Evolutionary conservation across 1,140 invertebrate genomes (phyloP), one percentile per base, ranked within the genome.

Genomic region (Hycleus phaleratus): DNA sequence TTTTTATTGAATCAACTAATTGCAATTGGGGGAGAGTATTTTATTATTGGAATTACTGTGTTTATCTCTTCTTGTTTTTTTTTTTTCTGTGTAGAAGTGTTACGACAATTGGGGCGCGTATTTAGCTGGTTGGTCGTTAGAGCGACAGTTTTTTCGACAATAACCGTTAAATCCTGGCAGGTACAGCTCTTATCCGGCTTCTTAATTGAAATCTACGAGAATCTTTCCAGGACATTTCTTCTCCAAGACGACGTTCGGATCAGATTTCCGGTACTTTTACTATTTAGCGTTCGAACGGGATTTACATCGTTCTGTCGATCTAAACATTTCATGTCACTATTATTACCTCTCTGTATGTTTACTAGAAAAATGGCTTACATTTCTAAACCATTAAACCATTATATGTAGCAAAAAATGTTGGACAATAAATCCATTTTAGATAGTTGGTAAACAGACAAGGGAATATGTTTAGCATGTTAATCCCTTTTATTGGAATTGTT

Each of bases 121-220:
- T 62, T 62, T 62, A 58, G 59, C 43, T 56, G 44, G 38, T 38
- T 46, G 42, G 53, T 58, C 51, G 56, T 62, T 59, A 62, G 60
- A 45, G 32, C 51, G 48, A 49, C 39, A 59, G 60, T 57, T 62
- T 62, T 62, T 62, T 32, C 44, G 60, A 52, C 45, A 62, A 62
- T 62, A 62, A 62, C 48, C 60, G 60, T 62, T 62, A 62, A 62
- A 62, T 62, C 60, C 52, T 62, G 52, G 53, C 56, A 62, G 60
- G 60, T 62, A 62, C 46, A 38, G 49, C 57, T 59, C 60, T 59
- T 59, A 59, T 58, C 53, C 56, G 49, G 56, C 48, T 59, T 50
- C 57, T 62, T 62, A 62, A 62, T 62, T 62, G 60, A 62, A 62
- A 62, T 62, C 60, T 53, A 53, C 51, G 56, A 40, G 58, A 50